phyloP scores from a whole-genome alignment of 2,888 invertebrate species.

The Masnerella sp. region DNA sequence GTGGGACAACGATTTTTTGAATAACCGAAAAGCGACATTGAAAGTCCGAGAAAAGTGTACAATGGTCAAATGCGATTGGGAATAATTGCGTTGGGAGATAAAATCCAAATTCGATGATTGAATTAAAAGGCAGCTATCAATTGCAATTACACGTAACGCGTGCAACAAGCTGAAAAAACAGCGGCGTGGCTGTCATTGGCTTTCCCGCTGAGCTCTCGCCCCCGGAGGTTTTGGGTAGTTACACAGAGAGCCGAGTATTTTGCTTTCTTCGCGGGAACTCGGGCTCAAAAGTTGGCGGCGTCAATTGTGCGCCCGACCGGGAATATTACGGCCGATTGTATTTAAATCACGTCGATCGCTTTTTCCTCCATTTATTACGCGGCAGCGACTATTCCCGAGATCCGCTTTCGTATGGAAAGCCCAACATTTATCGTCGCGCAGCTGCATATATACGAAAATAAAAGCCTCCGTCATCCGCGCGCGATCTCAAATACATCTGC shows the following conservation, averaged over 20 bases:
- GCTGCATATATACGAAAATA: constrained; percentile 33
- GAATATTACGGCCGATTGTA: constrained; percentile 42
- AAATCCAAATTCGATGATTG: constrained; percentile 15
- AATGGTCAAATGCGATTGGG: constrained; percentile 10
- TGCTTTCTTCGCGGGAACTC: constrained; percentile 17
- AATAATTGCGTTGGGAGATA: neutral
- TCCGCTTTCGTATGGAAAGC: constrained; percentile 39
- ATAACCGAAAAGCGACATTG: no score
- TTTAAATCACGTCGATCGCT: constrained; percentile 52
- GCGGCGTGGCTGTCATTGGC: constrained; percentile 40
- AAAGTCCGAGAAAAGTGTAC: neutral
- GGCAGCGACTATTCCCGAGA: no score
- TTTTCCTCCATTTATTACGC: constrained; percentile 47
- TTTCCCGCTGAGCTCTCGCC: constrained; percentile 38
- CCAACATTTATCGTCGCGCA: constrained; percentile 42
- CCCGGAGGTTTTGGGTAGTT: constrained; percentile 37
- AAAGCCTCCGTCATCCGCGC: constrained; percentile 34
- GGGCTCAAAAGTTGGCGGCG: constrained; percentile 33
- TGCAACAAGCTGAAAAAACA: constrained; percentile 6
- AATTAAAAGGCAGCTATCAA: constrained; percentile 29
- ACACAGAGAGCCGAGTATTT: constrained; percentile 10
- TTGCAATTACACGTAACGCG: constrained; percentile 31
- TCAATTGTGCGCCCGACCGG: constrained; percentile 40
- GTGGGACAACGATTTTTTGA: neutral
- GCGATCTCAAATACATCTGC: constrained; percentile 54